Evolutionary conservation across 2,797 vertebrate species (phyloP), one percentile per base, ranked within the genome.

Genomic region (Acanthurus lineatus): DNA sequence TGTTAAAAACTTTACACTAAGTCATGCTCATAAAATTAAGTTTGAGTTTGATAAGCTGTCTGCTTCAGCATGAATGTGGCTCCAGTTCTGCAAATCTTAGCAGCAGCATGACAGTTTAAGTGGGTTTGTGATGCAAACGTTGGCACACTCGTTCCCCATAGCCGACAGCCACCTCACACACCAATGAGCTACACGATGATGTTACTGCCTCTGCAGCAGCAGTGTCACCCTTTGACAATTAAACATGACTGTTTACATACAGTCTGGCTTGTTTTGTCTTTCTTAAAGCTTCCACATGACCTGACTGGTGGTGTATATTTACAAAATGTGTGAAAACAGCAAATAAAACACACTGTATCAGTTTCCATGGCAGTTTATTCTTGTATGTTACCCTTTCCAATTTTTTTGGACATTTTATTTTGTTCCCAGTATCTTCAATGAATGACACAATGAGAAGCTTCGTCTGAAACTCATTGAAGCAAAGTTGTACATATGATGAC

Each of bases 381-480:
- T 42, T 5, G 28, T 1, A 17, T 20, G 28, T 49, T 59, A 16
- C n/a, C 17, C 12, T 47, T 64, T 63, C 11, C 12, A 5, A 16
- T n/a, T 63, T 57, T 65, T 17, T 58, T 44, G 25, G 15, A 52
- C 16, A 61, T 69, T 71, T 71, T 63, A 69, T 59, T 84, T 59
- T 58, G 47, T 64, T 71, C 22, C 40, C 60, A 63, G 15, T 35
- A 22, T 54, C 45, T 76, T 44, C 65, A 15, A 11, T 64, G 42
- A 66, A 19, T 53, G 44, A 81, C 47, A 53, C 48, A 58, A 58
- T 35, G 2, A 70, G 1, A 79, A 10, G 0, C 60, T 61, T 49
- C 4, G 48, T 44, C 0, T 3, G 3, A 69, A 52, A 8, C 14
- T 54, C 2, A 16, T 49, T n/a, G 32, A 3, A 69, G 48, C 7